Evolutionary conservation across 1,140 invertebrate species (phyloP).

Genomic region (Cylas formicarius): DNA sequence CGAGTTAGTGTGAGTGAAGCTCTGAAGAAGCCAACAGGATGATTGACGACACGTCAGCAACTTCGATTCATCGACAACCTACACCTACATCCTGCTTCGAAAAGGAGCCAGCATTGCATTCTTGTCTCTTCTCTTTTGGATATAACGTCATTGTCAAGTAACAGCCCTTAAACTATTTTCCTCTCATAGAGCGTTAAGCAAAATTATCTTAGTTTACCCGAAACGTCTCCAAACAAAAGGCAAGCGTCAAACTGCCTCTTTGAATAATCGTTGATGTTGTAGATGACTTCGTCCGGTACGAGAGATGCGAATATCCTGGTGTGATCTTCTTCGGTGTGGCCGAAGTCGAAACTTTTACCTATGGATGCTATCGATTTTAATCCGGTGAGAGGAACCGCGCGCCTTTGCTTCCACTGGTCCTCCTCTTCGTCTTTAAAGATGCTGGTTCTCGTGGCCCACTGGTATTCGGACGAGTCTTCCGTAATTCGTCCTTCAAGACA

Average conservation of each 20-base stretch:
- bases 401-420: slow-evolving; percentile 22
- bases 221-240: slow-evolving; percentile 55
- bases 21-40: no score
- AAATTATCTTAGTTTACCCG: slow-evolving; percentile 31
- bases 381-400: slow-evolving; percentile 15
- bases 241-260: slow-evolving; percentile 50
- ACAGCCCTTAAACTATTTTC: no score
- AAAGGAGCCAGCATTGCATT: no score
- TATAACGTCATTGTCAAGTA: no score
- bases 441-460: slow-evolving; percentile 7
- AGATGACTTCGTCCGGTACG: slow-evolving; percentile 56
- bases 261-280: slow-evolving; percentile 46
- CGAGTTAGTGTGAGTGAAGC: no score
- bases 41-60: no score
- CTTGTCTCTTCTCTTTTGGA: no score
- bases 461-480: slow-evolving; percentile 11
- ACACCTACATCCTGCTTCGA: no score
- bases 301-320: slow-evolving; percentile 53
- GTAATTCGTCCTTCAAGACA: neutral
- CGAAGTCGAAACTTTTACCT: neutral
- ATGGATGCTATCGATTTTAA: neutral
- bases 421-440: slow-evolving; percentile 10
- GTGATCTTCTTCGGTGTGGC: slow-evolving; percentile 26
- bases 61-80: no score
- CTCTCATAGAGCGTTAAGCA: no score